Base-by-base conservation (phyloP, 2,797 vertebrate species). In the Botia kubotai region DNA sequence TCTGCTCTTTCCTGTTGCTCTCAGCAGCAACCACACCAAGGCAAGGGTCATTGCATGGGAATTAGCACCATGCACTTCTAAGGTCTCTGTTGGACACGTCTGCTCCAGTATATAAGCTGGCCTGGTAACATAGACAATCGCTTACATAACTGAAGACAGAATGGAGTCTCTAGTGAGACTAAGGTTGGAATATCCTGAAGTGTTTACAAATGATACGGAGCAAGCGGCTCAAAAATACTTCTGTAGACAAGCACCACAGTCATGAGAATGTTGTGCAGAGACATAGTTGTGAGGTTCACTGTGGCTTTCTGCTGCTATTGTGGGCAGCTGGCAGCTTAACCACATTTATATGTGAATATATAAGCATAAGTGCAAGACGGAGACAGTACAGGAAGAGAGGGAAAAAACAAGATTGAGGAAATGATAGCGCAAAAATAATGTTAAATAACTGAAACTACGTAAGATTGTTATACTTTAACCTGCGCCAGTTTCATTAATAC, bases 1-100 rank as follows among this genome's bases (percentile, higher is more conserved):
- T 82, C 62, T 33, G 68, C 36, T 23, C 60, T 29, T 79, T 73
- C 75, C 81, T 67, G 70, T 75, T 85, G 69, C 80, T 68, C 66
- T 72, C 62, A 58, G 60, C 46, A 72, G 60, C 58, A 52, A 75
- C 65, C 69, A 58, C 62, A 50, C 80, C 77, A 78, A 52, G 19
- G 46, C 57, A 0, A 65, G 66, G 79, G 80, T 73, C 70, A 81
- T 65, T 62, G 39, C 16, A 46, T 26, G 55, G 77, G 77, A 87
- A 85, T 79, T 82, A 68, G 72, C 80, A 80, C 60, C 71, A 57
- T 43, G 63, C 65, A 75, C 74, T 23, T 52, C 43, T 4, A 70
- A 72, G 39, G 43, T 2, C 14, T 10, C 43, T n/a, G 57, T 46
- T 33, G 55, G n/a, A 48, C 36, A 78, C 53, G 50, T 43, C 19